These are phyloP conservation scores for Otis tarda DNA, from an alignment of 2,113 vertebrate genomes.

Conservation along the genomic window DNA sequence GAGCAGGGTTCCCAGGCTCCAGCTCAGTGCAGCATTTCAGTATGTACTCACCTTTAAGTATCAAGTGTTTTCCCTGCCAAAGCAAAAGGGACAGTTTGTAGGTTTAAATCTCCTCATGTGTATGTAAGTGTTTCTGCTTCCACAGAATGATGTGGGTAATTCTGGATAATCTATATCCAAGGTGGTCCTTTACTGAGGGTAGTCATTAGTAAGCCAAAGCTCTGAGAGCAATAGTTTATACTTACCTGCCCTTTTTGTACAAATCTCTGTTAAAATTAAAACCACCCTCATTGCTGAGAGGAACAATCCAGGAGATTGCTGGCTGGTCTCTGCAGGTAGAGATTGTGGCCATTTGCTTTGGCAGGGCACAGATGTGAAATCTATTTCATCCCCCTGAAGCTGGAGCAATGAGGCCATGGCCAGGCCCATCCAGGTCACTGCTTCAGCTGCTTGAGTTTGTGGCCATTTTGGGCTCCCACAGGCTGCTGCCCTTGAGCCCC, in stretches of 20 bases:
- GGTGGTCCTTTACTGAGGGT: neutral
- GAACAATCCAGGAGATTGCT: neutral
- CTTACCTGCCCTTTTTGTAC: neutral
- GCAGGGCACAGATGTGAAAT: neutral
- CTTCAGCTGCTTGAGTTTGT: rapidly evolving
- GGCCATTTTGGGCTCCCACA: neutral
- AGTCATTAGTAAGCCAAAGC: neutral
- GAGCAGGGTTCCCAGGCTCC: neutral
- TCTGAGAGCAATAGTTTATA: neutral
- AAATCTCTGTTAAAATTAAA: neutral
- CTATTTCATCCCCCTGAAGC: neutral
- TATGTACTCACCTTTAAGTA: neutral
- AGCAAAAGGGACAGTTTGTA: neutral
- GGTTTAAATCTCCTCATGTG: neutral
- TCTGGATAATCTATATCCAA: neutral
- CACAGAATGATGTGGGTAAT: neutral
- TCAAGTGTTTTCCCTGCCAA: neutral
- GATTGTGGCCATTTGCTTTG: neutral
- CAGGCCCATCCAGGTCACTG: neutral
- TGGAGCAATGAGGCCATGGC: neutral
- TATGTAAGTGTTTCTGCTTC: neutral
- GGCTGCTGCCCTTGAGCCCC: rapidly evolving
- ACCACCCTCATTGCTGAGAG: neutral
- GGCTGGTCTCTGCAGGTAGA: neutral
- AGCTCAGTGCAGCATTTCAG: neutral